phyloP scores from a whole-genome alignment of 2,113 vertebrate genomes.

The Indri indri region DNA sequence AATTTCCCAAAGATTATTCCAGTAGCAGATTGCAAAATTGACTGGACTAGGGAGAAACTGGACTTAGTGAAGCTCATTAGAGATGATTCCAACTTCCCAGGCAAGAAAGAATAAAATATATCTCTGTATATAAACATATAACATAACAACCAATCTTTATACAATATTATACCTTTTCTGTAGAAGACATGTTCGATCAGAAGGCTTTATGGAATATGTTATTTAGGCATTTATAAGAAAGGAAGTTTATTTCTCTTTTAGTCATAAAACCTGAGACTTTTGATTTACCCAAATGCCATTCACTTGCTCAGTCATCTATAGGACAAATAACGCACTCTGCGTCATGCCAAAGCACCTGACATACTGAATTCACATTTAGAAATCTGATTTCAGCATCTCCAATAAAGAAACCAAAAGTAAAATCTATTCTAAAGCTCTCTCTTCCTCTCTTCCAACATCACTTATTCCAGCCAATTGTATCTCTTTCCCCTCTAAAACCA shows the following conservation, averaged over 20 bases:
- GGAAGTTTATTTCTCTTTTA: background rate
- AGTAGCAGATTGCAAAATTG: background rate
- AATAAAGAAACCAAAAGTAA: conserved; percentile 19
- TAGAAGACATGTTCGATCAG: background rate
- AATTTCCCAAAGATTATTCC: background rate
- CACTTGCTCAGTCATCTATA: background rate
- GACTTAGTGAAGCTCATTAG: background rate
- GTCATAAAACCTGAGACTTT: background rate
- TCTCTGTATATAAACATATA: background rate
- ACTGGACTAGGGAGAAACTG: background rate
- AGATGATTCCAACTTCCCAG: background rate
- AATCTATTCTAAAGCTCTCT: background rate
- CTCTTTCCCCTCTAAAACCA: background rate
- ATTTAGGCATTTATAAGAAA: conserved; percentile 12
- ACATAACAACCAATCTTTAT: background rate
- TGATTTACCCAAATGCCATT: background rate
- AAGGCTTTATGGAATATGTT: background rate
- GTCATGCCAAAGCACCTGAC: background rate
- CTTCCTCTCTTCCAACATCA: background rate
- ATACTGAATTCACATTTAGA: background rate
- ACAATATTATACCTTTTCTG: background rate
- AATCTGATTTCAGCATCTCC: conserved; percentile 22
- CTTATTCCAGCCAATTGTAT: conserved; percentile 6
- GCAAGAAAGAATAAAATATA: background rate
- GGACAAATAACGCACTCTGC: background rate